Base-by-base conservation (phyloP, 1,140 invertebrate species). In the Pseudomyrmex gracilis region DNA sequence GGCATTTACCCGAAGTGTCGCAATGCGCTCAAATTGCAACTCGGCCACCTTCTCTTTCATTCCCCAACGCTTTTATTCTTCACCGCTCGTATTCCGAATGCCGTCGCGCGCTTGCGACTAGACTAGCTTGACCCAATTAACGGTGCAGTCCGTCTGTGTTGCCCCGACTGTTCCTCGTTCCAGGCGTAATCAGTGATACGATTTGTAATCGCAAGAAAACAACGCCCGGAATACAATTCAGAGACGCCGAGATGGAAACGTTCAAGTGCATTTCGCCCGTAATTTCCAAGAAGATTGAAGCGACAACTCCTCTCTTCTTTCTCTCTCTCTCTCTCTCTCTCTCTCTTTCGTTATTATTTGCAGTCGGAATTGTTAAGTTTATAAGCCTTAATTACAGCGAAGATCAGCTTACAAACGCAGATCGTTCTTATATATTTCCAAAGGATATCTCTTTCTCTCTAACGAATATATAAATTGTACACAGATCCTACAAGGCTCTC, bases 11-110 rank as follows among this genome's bases (percentile, higher is more conserved):
- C 83, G 82, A 87, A 88, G 85, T 67, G 67, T 88, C 73, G 77
- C 83, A 85, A 61, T 76, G 73, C 70, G 83, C 67, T 87, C 57
- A 67, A 88, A 89, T 88, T 87, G 24, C 61, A 55, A 34, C 78
- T 82, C 70, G 20, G 20, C 43, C 51, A 71, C 24, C 70, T 64
- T 71, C 60, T 49, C 47, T 55, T 63, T 76, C 60, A 57, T 68
- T 43, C 17, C 49, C 17, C 49, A 15, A 15, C 34, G 58, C 70
- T 57, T 82, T 82, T 82, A 80, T 71, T 71, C 51, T 66, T 34
- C 34, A 10, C 17, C 22, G 70, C 68, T n/a, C n/a, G 55, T 34
- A 34, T 34, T 74, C 57, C 57, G 57, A 82, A 73, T 82, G 17
- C 47, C 24, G 34, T 24, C 24, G n/a, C n/a, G n/a, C n/a, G 17